Evolutionary conservation across 2,888 invertebrate species (phyloP).

Genomic region (Synergus gifuensis): DNA sequence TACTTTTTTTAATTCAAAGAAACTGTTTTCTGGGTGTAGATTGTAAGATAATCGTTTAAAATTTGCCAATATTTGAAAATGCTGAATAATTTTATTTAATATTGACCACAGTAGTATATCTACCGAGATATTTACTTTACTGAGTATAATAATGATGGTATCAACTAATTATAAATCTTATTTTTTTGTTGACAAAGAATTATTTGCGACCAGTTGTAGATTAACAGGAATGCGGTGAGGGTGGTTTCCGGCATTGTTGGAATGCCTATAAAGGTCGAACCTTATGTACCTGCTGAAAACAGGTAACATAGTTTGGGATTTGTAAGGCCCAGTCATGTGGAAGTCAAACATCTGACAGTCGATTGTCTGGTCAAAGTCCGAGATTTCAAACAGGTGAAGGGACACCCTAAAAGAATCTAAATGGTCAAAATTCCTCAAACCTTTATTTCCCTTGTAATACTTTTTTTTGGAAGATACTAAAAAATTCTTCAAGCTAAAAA

Average conservation of each 20-base stretch:
- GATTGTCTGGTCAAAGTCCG: conserved; percentile 4
- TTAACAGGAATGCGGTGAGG: background rate
- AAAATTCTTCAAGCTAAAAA: too few relatives aligned
- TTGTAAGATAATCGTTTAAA: too few relatives aligned
- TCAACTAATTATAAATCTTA: background rate
- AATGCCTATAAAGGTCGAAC: conserved; percentile 20
- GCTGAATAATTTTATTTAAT: too few relatives aligned
- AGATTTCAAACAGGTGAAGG: conserved; percentile 4
- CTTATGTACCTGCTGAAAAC: background rate
- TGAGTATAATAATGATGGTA: too few relatives aligned
- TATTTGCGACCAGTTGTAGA: background rate
- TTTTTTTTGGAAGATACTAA: background rate
- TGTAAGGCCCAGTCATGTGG: background rate
- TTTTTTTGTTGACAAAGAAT: background rate
- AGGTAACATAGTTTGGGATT: conserved; percentile 31
- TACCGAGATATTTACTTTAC: too few relatives aligned
- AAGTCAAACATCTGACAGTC: conserved; percentile 10
- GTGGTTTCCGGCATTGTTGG: conserved; percentile 13
- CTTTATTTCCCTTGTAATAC: background rate
- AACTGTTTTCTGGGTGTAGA: too few relatives aligned
- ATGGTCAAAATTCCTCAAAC: background rate
- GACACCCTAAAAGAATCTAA: background rate
- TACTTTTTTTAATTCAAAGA: too few relatives aligned
- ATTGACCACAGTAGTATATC: too few relatives aligned
- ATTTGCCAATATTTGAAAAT: too few relatives aligned